Base-by-base conservation (phyloP, 30 jellyfish, hydroid and myxozoan genomes). In the Chrysaora quinquecirrha region DNA sequence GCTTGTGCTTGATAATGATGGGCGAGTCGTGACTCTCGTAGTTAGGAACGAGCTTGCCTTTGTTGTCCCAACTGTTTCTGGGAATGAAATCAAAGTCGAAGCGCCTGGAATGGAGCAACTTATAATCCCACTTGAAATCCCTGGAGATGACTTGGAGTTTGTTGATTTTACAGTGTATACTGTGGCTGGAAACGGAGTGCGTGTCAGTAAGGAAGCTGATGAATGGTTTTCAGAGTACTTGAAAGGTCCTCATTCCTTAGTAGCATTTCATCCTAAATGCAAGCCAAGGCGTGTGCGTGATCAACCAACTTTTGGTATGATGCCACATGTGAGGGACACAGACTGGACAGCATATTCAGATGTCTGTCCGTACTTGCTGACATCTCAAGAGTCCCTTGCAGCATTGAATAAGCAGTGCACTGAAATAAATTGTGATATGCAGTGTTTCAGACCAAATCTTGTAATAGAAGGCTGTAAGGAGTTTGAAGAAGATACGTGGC, bases 391-490 rank as follows among this genome's bases (percentile, higher is more conserved):
- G 11, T 82, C 93, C 12, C 75, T 82, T 11, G 63, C 32, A 1
- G 86, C 70, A 30, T 48, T 82, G 24, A 82, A 82, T 30, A 70
- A 31, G 76, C 76, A 71, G 0, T 78, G 70, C 20, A 14, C 79
- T 11, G 84, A 68, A 34, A 28, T 48, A 30, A 3, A 71, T 27
- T 54, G 70, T 64, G 28, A 50, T 1, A 82, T 82, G 93, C 28
- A 58, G 70, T 43, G 93, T 22, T 82, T 82, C 32, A 69, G 93
- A 29, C 93, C 93, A 47, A 82, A 82, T 71, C 52, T 82, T 52
- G 86, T 82, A 1, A 49, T 82, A 30, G 49, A 25, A 12, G 93
- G 93, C 12, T 68, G 93, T 71, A 64, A 68, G 21, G 86, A 84
- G 1, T 82, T 68, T 71, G 80, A 61, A 52, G 93, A 82, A 58